These are phyloP conservation scores for Silurus asotus DNA, from an alignment of 2,113 vertebrate species.

Conservation along the genomic window DNA sequence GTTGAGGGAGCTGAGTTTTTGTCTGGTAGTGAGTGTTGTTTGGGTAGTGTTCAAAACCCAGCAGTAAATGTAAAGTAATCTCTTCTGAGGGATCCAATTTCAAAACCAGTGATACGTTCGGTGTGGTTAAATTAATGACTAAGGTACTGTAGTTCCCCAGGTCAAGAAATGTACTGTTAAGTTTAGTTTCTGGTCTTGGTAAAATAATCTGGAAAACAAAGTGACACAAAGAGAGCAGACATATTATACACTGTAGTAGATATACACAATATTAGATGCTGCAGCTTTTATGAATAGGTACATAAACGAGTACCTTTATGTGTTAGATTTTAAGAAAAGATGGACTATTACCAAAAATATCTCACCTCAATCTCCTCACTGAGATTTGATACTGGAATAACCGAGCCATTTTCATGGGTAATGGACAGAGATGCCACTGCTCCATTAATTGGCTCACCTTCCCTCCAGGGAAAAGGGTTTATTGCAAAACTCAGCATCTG, in stretches of 20 bases:
- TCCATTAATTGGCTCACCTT: slow-evolving; percentile 76
- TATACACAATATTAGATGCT: neutral
- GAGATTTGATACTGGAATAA: slow-evolving; percentile 80
- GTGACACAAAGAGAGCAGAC: neutral
- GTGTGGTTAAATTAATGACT: slow-evolving; percentile 79
- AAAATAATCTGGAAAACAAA: slow-evolving; percentile 78
- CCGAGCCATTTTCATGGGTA: slow-evolving; percentile 73
- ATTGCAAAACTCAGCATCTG: slow-evolving; percentile 89
- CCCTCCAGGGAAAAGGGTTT: slow-evolving; percentile 80
- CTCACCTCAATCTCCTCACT: slow-evolving; percentile 83
- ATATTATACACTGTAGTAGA: neutral
- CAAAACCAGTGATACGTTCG: slow-evolving; percentile 80
- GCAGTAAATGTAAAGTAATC: slow-evolving; percentile 75
- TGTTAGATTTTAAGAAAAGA: no score
- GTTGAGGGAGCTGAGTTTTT: slow-evolving; percentile 71
- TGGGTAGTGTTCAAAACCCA: slow-evolving; percentile 81
- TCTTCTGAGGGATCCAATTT: slow-evolving; percentile 79
- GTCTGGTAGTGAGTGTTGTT: slow-evolving; percentile 76
- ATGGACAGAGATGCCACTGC: slow-evolving; percentile 81
- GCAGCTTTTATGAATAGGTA: neutral
- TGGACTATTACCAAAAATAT: neutral
- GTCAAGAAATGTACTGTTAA: slow-evolving; percentile 76
- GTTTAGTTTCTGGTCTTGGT: slow-evolving; percentile 69
- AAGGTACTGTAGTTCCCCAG: slow-evolving; percentile 79
- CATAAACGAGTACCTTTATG: neutral